Percentiles rank a stretch among this genome's conserved stretches.
Conservation (phyloP, 1,140 invertebrate species). For the Drosophila nasuta region DNA sequence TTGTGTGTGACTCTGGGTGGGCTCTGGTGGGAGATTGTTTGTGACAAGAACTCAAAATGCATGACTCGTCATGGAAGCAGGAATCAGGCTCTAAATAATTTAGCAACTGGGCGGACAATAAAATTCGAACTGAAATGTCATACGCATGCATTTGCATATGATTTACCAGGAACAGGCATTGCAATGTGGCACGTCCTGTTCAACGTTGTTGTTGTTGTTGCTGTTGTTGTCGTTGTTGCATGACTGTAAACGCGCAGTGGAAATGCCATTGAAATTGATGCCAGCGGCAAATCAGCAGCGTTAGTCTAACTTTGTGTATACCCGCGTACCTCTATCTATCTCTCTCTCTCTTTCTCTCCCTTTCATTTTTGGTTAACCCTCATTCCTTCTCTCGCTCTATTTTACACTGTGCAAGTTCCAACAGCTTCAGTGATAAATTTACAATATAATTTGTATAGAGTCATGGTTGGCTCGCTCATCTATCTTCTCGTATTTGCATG, state of each 20-base stretch:
- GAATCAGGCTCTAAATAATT: conserved; percentile 83
- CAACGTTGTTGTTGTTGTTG: conserved; percentile 2
- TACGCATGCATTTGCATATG: conserved; percentile 82
- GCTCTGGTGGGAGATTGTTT: conserved; percentile 54
- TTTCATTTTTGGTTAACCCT: too few relatives aligned
- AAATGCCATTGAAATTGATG: conserved; percentile 43
- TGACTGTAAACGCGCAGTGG: conserved; percentile 35
- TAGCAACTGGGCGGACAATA: conserved; percentile 79
- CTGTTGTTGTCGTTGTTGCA: conserved; percentile 20
- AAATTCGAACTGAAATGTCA: conserved; percentile 82
- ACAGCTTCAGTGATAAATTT: conserved; percentile 21
- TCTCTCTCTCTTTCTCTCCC: background rate
- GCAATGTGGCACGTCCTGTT: conserved; percentile 21
- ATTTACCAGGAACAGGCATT: conserved; percentile 53
- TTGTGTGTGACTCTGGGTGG: conserved; percentile 48
- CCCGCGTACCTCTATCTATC: background rate
- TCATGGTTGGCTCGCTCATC: conserved; percentile 15
- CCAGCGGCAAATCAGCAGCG: conserved; percentile 39
- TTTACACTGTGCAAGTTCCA: background rate
- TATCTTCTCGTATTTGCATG: conserved; percentile 41
- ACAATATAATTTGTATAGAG: conserved; percentile 46
- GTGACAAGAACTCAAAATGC: conserved; percentile 68
- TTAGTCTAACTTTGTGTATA: conserved; percentile 10
- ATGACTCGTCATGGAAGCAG: conserved; percentile 70
- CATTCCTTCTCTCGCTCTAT: background rate